A percentile compares a stretch with the other conserved stretches of the same genome.
These are phyloP conservation scores for Phalacrocorax brasilianus DNA, from an alignment of 2,113 vertebrate species.

Conservation along the genomic window DNA sequence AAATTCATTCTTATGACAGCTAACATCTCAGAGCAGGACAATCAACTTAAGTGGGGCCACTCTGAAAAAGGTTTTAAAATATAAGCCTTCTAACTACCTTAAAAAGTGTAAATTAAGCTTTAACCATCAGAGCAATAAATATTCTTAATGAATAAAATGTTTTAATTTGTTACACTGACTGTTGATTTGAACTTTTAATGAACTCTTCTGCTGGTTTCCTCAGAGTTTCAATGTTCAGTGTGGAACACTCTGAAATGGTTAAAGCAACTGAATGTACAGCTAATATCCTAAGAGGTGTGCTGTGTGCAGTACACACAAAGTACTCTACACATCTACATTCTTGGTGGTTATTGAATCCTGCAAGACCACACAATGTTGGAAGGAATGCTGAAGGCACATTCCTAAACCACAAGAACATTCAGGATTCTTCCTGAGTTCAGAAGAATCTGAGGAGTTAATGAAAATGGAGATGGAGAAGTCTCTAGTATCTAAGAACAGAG, in stretches of 20 bases:
- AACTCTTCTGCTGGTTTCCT: conserved; percentile 22
- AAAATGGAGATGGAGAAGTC: neutral
- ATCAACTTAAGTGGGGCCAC: conserved; percentile 30
- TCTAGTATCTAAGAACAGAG: neutral
- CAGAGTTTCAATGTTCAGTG: neutral
- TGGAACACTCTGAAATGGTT: neutral
- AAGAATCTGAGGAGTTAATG: neutral
- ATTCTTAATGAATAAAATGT: conserved; percentile 44
- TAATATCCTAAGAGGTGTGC: neutral
- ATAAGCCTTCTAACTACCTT: conserved; percentile 28
- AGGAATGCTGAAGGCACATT: neutral
- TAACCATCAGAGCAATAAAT: conserved; percentile 42
- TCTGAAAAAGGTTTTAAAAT: conserved; percentile 50
- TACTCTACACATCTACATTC: neutral
- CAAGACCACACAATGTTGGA: neutral
- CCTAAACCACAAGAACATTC: neutral
- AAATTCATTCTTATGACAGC: neutral
- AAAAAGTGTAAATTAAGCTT: conserved; percentile 60
- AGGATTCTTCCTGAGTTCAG: neutral
- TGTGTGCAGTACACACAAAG: neutral
- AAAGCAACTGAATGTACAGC: neutral
- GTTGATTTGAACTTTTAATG: conserved; percentile 25
- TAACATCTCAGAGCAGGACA: conserved; percentile 35
- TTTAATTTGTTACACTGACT: conserved; percentile 23
- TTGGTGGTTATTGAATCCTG: neutral